Conservation (phyloP, 2,888 invertebrate genomes). For the Phlogophora meticulosa region DNA sequence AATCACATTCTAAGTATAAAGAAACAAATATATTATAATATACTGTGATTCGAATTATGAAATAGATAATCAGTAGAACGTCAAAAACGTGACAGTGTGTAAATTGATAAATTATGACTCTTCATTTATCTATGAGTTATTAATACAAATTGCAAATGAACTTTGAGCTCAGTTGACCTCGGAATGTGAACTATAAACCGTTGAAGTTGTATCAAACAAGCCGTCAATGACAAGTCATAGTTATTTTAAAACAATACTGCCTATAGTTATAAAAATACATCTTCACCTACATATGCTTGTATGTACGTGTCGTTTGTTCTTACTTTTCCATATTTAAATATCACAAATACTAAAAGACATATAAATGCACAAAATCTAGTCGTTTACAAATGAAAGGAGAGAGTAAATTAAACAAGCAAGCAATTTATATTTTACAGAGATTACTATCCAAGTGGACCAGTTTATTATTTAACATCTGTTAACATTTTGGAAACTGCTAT, state of each 20-base stretch:
- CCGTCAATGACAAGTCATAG: constrained; percentile 39
- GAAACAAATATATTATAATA: constrained; percentile 7
- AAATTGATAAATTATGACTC: constrained; percentile 2
- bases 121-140: constrained; percentile 17
- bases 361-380: neutral
- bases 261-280: constrained; percentile 12
- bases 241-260: constrained; percentile 24
- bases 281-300: neutral
- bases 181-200: constrained; percentile 40
- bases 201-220: constrained; percentile 41
- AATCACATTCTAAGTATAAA: neutral
- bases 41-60: neutral
- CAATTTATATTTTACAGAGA: constrained; percentile 53
- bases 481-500: constrained; percentile 57
- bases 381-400: constrained; percentile 41
- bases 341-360: neutral
- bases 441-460: constrained; percentile 62
- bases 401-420: constrained; percentile 47
- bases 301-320: neutral
- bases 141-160: constrained; percentile 48
- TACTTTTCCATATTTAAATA: neutral
- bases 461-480: constrained; percentile 63
- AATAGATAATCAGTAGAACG: constrained; percentile 17
- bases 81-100: constrained; percentile 24
- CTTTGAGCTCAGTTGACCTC: constrained; percentile 56